These are phyloP conservation scores for Eupithecia dodoneata DNA, from an alignment of 2,888 invertebrate species.

Conservation along the genomic window DNA sequence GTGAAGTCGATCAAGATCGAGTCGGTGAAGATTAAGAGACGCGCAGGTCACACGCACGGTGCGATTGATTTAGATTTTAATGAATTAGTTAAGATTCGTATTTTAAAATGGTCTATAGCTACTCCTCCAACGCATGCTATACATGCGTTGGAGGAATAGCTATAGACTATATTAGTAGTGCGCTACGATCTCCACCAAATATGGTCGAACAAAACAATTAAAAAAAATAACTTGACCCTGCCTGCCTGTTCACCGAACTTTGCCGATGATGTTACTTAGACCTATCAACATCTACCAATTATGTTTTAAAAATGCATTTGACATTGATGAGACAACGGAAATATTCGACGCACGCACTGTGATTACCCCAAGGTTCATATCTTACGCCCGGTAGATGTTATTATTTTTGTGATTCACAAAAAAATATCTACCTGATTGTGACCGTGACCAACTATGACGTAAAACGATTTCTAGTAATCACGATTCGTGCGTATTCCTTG, in stretches of 20 bases:
- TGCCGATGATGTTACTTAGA: not conserved
- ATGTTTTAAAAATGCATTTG: not conserved
- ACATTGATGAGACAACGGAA: not conserved
- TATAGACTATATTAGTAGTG: too few species aligned
- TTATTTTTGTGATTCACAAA: not conserved
- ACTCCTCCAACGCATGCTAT: too few species aligned
- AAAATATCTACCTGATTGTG: not conserved
- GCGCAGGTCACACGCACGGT: too few species aligned
- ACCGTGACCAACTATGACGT: conserved; percentile 1
- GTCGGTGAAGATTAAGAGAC: too few species aligned
- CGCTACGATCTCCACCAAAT: not conserved
- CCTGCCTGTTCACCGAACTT: not conserved
- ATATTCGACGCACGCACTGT: not conserved
- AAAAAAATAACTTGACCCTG: not conserved
- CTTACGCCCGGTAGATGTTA: not conserved
- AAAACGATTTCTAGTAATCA: not conserved
- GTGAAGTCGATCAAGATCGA: too few species aligned
- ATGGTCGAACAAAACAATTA: not conserved
- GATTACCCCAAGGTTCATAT: not conserved
- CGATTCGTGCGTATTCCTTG: not conserved
- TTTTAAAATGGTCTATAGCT: too few species aligned
- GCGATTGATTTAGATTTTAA: too few species aligned
- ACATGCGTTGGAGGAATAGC: too few species aligned
- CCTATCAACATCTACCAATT: not conserved
- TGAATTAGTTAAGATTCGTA: too few species aligned